phyloP scores from a whole-genome alignment of 2,888 invertebrate species.

The Polia nebulosa region DNA sequence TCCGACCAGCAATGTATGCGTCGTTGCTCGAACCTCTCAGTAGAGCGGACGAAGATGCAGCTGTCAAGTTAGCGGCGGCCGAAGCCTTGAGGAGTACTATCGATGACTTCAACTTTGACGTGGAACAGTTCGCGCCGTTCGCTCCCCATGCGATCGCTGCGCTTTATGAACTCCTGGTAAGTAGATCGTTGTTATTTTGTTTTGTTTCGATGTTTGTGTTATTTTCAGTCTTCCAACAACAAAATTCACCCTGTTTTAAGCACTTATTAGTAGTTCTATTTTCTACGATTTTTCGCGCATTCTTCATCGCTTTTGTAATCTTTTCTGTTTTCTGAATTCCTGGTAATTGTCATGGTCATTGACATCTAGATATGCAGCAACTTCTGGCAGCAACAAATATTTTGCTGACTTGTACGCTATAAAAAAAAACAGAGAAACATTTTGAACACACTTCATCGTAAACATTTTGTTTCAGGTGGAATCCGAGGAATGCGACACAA shows the following conservation, averaged over 20 bases:
- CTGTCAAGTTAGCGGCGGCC: slow-evolving; percentile 96
- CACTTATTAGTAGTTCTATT: no score
- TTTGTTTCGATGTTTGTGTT: not conserved
- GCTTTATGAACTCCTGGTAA: slow-evolving; percentile 95
- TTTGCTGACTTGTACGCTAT: no score
- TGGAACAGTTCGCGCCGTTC: slow-evolving; percentile 96
- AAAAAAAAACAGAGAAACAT: no score
- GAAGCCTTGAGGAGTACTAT: slow-evolving; percentile 96
- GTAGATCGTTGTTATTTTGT: slow-evolving; percentile 28
- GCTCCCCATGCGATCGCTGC: slow-evolving; percentile 95
- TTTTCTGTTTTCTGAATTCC: not conserved
- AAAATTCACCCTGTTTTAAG: no score
- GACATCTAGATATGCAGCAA: not conserved
- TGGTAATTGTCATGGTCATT: not conserved
- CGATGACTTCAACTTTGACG: slow-evolving; percentile 98
- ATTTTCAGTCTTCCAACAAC: no score
- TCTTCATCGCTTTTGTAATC: no score
- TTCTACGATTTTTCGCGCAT: no score
- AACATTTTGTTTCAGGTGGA: slow-evolving; percentile 92
- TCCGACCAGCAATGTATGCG: slow-evolving; percentile 96
- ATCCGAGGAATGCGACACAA: slow-evolving; percentile 97
- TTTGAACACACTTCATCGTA: no score
- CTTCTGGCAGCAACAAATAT: no score
- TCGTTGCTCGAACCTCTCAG: slow-evolving; percentile 94
- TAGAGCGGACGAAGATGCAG: slow-evolving; percentile 94